Evolutionary conservation across 2,113 vertebrate genomes (phyloP).

Genomic region (Python bivittatus): DNA sequence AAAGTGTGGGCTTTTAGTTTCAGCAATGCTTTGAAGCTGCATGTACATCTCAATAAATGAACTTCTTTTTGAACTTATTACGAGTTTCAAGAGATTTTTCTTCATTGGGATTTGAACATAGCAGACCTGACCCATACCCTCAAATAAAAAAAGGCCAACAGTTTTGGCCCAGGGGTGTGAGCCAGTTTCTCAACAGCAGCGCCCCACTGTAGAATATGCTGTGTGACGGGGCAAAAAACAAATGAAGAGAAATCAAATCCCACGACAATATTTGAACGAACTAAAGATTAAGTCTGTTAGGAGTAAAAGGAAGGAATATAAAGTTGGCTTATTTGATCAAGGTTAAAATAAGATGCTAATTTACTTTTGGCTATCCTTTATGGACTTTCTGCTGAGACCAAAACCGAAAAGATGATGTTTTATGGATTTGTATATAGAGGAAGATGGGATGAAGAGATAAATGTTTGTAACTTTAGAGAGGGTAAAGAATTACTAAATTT

Average conservation of each 20-base stretch:
- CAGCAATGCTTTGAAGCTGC: too few relatives aligned
- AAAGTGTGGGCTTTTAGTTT: too few relatives aligned
- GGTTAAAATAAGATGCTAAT: background rate
- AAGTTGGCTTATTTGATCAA: background rate
- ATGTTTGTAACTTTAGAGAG: background rate
- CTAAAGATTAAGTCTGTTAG: background rate
- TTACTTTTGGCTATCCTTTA: background rate
- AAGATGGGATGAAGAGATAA: background rate
- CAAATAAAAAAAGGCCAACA: background rate
- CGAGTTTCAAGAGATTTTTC: too few relatives aligned
- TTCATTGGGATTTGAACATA: too few relatives aligned
- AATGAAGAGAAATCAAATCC: background rate
- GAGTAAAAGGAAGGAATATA: background rate
- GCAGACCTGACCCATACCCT: too few relatives aligned
- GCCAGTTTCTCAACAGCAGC: background rate
- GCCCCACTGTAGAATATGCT: background rate
- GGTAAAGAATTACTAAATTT: background rate
- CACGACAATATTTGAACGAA: background rate
- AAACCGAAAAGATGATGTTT: background rate
- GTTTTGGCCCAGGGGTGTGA: background rate
- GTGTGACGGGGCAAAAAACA: too few relatives aligned
- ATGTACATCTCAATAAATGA: too few relatives aligned
- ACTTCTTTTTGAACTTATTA: too few relatives aligned
- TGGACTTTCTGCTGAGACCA: background rate
- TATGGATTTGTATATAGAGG: background rate